A percentile compares a stretch with the other conserved stretches of the same genome.
These are phyloP conservation scores for Takifugu flavidus DNA, from an alignment of 2,113 vertebrate genomes.

Conservation along the genomic window DNA sequence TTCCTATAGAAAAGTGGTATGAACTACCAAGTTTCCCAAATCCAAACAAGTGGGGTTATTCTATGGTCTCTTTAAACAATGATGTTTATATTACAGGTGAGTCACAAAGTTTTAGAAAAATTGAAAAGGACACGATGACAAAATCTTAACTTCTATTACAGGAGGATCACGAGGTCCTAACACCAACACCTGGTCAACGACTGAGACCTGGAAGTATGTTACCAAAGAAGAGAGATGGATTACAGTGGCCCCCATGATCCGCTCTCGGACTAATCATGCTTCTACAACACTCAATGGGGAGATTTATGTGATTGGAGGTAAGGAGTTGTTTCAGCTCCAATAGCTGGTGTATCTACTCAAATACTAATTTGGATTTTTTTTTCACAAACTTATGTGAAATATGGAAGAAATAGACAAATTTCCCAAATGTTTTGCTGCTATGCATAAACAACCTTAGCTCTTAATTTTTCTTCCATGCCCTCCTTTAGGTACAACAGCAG, in stretches of 20 bases:
- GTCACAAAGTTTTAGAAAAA: conserved; percentile 31
- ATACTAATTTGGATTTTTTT: too few species aligned
- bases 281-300: conserved; percentile 87
- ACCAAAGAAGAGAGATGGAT: conserved; percentile 84
- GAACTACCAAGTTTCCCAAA: conserved; percentile 91
- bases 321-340: conserved; percentile 11
- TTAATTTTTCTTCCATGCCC: conserved; percentile 5
- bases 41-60: conserved; percentile 97
- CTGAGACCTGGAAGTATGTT: conserved; percentile 90
- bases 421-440: too few species aligned
- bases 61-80: conserved; percentile 87
- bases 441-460: not conserved
- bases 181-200: conserved; percentile 92
- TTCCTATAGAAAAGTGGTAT: conserved; percentile 82
- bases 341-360: too few species aligned
- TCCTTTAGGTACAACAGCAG: conserved; percentile 80
- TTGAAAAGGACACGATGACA: not conserved
- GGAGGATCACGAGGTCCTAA: conserved; percentile 90
- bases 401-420: too few species aligned
- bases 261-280: conserved; percentile 90
- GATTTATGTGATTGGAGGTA: conserved; percentile 94
- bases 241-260: conserved; percentile 86
- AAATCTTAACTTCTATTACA: conserved; percentile 44
- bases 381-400: too few species aligned
- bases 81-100: conserved; percentile 91